Evolutionary conservation across 1,140 invertebrate genomes (phyloP).

Genomic region (Araneus ventricosus): DNA sequence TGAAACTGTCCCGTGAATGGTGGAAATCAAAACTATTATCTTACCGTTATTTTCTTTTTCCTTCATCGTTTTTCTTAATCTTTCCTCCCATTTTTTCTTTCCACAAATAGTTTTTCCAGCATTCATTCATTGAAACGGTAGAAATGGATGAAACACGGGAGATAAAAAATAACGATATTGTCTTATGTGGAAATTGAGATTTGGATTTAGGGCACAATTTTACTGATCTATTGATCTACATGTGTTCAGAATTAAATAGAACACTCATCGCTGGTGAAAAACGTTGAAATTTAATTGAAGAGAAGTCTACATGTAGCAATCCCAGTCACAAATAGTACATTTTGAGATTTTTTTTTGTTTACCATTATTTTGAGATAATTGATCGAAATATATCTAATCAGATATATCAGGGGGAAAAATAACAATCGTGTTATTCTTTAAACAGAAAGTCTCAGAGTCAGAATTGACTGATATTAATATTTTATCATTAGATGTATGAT

Average conservation of each 20-base stretch:
- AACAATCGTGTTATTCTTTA: too few species aligned
- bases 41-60: conserved; percentile 1
- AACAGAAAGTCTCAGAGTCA: too few species aligned
- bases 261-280: neutral
- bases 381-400: too few species aligned
- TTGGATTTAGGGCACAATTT: neutral
- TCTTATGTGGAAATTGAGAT: neutral
- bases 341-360: too few species aligned
- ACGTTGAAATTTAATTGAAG: neutral
- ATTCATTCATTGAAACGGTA: neutral
- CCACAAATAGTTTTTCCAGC: neutral
- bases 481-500: too few species aligned
- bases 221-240: neutral
- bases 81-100: conserved; percentile 3
- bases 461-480: too few species aligned
- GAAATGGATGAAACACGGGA: neutral
- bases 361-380: too few species aligned
- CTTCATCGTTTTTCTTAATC: conserved; percentile 10
- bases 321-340: too few species aligned
- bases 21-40: conserved; percentile 56
- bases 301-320: neutral
- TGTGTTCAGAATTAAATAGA: neutral
- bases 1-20: conserved; percentile 70
- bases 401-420: too few species aligned
- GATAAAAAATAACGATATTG: neutral